Evolutionary conservation across 2,888 invertebrate genomes (phyloP), one percentile per base, ranked within the genome.

Genomic region (Orthosia gracilis): DNA sequence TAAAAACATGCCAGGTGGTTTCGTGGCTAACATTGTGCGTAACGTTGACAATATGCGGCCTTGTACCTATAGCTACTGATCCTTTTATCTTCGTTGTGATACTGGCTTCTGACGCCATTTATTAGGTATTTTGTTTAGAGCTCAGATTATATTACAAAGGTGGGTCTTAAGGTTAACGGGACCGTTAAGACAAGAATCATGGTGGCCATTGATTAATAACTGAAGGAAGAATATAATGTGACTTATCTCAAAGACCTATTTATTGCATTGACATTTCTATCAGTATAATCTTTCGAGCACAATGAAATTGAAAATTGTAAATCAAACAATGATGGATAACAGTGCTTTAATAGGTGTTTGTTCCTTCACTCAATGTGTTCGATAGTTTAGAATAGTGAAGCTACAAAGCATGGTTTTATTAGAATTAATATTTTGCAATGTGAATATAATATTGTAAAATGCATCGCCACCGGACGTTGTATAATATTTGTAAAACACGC

Each of bases 41-140:
- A 89, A 76, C 83, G 85, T 88, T 90, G 91, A 91, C 91, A 91
- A 90, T 88, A 88, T 88, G 79, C 83, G 88, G 87, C 93, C 92
- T 92, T 90, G 91, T 89, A 40, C 1, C 7, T 40, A 73, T 84
- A 74, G 78, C 85, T 85, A 89, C 90, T 91, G 89, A 92, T 93
- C 89, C 88, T 91, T 90, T 91, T 91, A 92, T 92, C 90, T 90
- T 85, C 85, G 82, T 85, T 88, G 84, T 86, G 80, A 88, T 87
- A 87, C 84, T 67, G 78, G 64, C 78, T 69, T 86, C 84, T 92
- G 91, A 92, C 90, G 87, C 84, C 85, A 92, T 90, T 86, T 87
- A 85, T 87, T 82, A 87, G 86, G 87, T 86, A 91, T 90, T 91
- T 90, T 85, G 83, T 87, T 84, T 82, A 81, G 76, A 71, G 49